Base-by-base conservation (phyloP, 2,113 vertebrate genomes). In the Hippoglossus stenolepis region DNA sequence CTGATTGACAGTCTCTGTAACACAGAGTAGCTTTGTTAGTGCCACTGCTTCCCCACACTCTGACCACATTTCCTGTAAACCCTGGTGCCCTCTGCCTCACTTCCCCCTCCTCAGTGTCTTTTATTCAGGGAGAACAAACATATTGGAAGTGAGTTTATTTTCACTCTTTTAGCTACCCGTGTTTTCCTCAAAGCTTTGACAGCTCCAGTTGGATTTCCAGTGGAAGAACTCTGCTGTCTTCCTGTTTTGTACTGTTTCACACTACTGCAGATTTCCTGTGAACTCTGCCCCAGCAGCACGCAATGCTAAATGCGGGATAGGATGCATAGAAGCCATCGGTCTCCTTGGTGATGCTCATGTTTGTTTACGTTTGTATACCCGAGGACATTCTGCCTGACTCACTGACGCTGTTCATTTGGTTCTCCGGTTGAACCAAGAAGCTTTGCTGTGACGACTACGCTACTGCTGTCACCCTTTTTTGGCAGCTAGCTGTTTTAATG, bases 221-320 rank as follows among this genome's bases (percentile, higher is more conserved):
- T 66, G 14, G 28, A 67, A 53, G 61, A 73, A 61, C 18, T 4
- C 24, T 10, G 0, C 64, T 26, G 38, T 40, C 66, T 87, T 82
- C 86, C 86, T 85, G 79, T 85, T 85, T 60, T 77, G 60, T 47
- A 64, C 72, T 11, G 21, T 66, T 69, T 13, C 47, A 82, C 56
- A 66, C 53, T 77, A 45, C 57, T 68, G 65, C 76, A 67, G 79
- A 66, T 40, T 85, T 83, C 80, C 77, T 81, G 70, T 71, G 54
- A 71, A 56, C 72, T 59, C 31, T 51, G 45, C 51, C 57, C 12
- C 49, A 26, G 24, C 63, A 51, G n/a, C 2, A 0, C 31, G 53
- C 61, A 51, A 26, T 26, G 20, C 8, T 40, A 17, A 54, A 65
- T n/a, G 5, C 60, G 26, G n/a, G 43, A 57, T 3, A 21, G 56